These are phyloP conservation scores for Kradibia gibbosae DNA, from an alignment of 1,140 invertebrate species.

Conservation along the genomic window DNA sequence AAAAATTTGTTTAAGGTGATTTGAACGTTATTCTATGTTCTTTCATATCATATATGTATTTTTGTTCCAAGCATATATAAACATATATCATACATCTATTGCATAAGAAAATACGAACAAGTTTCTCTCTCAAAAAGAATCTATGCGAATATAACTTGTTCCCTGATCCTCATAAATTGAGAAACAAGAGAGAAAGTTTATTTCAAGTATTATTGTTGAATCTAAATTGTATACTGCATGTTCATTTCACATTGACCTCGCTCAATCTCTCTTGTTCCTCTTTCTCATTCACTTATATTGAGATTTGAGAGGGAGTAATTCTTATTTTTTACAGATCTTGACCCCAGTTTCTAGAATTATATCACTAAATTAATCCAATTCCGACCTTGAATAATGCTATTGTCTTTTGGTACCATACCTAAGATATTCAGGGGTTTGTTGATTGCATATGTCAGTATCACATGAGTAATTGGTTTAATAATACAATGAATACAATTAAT, in stretches of 20 bases:
- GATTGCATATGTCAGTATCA: neutral
- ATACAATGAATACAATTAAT: too few relatives aligned
- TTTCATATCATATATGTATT: neutral
- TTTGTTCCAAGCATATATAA: neutral
- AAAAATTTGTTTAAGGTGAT: too few relatives aligned
- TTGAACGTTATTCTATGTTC: neutral
- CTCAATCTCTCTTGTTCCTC: slow-evolving; percentile 28
- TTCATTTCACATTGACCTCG: slow-evolving; percentile 3
- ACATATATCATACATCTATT: neutral
- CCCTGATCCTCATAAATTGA: neutral
- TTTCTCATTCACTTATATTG: neutral
- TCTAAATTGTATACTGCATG: neutral
- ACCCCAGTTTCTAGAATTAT: slow-evolving; percentile 48
- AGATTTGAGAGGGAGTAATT: neutral
- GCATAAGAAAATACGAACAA: neutral
- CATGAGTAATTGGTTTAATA: neutral
- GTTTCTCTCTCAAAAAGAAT: neutral
- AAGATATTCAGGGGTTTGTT: neutral
- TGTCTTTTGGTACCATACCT: slow-evolving; percentile 26
- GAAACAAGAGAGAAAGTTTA: neutral
- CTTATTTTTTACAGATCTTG: neutral
- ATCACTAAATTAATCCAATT: slow-evolving; percentile 52
- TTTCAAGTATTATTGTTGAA: neutral
- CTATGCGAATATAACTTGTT: neutral
- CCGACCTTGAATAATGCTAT: slow-evolving; percentile 51